phyloP scores from a whole-genome alignment of 2,888 invertebrate species.

The Trichacis sp. region DNA sequence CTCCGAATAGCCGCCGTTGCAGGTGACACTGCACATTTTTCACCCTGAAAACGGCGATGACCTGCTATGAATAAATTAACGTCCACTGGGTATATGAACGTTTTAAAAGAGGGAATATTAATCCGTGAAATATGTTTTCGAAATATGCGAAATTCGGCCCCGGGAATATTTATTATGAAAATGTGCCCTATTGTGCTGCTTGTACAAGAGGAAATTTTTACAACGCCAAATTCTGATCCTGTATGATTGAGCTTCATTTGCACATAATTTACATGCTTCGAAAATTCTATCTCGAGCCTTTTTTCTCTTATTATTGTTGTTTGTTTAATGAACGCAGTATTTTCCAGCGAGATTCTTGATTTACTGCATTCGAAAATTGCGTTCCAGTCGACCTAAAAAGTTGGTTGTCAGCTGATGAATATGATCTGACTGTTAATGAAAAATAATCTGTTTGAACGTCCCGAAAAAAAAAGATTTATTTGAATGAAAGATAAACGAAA shows the following conservation, averaged over 20 bases:
- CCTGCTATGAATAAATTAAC: constrained; percentile 32
- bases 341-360: too few relatives aligned
- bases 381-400: too few relatives aligned
- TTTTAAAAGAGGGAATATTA: constrained; percentile 27
- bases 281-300: too few relatives aligned
- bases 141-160: constrained; percentile 8
- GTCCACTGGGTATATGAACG: constrained; percentile 2
- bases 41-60: constrained; percentile 21
- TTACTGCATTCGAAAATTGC: too few relatives aligned
- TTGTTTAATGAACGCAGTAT: too few relatives aligned
- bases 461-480: constrained; percentile 18
- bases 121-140: constrained; percentile 20
- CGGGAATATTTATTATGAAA: constrained; percentile 3
- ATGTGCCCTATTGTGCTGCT: neutral
- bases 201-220: neutral
- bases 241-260: too few relatives aligned
- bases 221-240: neutral
- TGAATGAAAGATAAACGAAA: constrained; percentile 34
- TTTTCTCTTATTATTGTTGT: too few relatives aligned
- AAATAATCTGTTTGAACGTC: constrained; percentile 20
- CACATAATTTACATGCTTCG: too few relatives aligned
- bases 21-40: constrained; percentile 23
- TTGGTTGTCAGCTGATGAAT: neutral
- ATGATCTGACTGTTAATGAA: constrained; percentile 14
- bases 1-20: constrained; percentile 15